Evolutionary conservation across 2,113 vertebrate species (phyloP).

Genomic region (Meleagris gallopavo): DNA sequence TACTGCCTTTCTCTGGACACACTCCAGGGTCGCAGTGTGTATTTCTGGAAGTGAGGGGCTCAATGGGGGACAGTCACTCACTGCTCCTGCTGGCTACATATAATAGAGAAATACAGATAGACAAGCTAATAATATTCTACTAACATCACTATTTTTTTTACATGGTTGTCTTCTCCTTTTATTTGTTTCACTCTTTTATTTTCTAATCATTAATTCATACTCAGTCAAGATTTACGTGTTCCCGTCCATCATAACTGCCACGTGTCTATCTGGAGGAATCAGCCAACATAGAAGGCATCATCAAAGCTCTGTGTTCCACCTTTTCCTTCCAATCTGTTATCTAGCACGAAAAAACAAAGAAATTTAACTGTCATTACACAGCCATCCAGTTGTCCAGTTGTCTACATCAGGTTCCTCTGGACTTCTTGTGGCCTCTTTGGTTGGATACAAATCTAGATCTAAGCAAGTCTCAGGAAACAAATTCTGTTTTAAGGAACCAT

Average conservation of each 20-base stretch:
- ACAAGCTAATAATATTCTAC: background rate
- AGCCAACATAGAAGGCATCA: background rate
- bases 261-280: background rate
- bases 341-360: background rate
- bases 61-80: too few relatives aligned
- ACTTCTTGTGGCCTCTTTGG: background rate
- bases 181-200: background rate
- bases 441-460: background rate
- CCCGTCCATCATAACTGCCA: background rate
- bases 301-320: background rate
- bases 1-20: too few relatives aligned
- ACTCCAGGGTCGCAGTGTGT: too few relatives aligned
- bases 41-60: too few relatives aligned
- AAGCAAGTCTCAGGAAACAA: background rate
- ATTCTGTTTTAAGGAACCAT: background rate
- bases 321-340: background rate
- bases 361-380: background rate
- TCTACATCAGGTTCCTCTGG: background rate
- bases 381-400: background rate
- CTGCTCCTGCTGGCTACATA: background rate
- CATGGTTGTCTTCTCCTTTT: background rate
- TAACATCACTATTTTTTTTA: background rate
- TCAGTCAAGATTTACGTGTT: background rate
- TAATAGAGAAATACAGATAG: background rate
- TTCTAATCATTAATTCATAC: background rate